Conservation (phyloP, 2,113 vertebrate genomes). For the Poicephalus meyeri region DNA sequence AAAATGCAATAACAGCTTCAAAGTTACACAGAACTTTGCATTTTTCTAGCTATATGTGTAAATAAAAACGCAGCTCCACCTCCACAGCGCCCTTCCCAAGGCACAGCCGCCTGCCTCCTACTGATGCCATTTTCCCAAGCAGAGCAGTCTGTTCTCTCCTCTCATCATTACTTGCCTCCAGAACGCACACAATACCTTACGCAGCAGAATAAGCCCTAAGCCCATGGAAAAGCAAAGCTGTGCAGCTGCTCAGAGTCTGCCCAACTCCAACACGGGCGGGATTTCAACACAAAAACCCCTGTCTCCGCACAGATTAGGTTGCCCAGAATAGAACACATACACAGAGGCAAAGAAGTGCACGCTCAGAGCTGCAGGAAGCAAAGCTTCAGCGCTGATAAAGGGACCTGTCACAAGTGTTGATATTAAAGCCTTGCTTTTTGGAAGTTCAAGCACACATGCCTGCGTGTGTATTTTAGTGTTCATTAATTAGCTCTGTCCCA, state of each 20-base stretch:
- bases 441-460: not conserved
- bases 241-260: constrained; percentile 1
- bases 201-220: not conserved
- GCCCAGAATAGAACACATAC: not conserved
- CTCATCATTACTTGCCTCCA: not conserved
- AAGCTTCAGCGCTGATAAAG: not conserved
- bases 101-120: not conserved
- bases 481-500: not conserved
- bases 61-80: not conserved
- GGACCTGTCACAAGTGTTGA: constrained; percentile 48
- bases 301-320: not conserved
- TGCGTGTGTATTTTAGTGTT: not conserved
- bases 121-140: not conserved
- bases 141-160: not conserved
- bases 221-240: not conserved
- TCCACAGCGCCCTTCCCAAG: not conserved
- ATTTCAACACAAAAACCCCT: not conserved
- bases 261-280: not conserved
- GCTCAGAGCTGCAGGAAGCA: constrained; percentile 12
- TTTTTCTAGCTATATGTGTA: not conserved
- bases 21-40: accelerated
- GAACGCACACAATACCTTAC: not conserved
- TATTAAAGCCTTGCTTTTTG: not conserved
- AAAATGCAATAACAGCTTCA: not conserved
- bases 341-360: not conserved